Conservation (phyloP, 1,140 invertebrate species). For the Heliconius eleuchia region DNA sequence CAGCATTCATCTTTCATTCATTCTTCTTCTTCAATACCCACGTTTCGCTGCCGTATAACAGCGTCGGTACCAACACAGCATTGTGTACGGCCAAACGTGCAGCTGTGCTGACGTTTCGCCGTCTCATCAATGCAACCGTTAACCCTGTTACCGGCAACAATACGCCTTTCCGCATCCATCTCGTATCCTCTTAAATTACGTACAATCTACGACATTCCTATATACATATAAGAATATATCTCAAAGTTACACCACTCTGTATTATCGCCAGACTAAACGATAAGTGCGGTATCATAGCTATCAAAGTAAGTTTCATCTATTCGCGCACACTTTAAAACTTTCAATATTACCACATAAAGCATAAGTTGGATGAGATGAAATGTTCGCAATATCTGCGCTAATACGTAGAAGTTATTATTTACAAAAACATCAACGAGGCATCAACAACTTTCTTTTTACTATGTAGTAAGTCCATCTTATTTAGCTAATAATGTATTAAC, state of each 20-base stretch:
- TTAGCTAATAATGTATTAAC: background rate
- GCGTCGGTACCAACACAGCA: too few species aligned
- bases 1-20: too few species aligned
- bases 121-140: too few species aligned
- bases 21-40: too few species aligned
- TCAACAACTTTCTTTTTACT: background rate
- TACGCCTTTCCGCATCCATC: too few species aligned
- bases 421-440: background rate
- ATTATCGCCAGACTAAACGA: background rate
- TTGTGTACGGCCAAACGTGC: too few species aligned
- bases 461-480: background rate
- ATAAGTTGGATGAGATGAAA: background rate
- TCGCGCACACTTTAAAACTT: constrained; percentile 10
- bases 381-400: background rate
- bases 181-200: too few species aligned
- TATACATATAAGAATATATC: background rate
- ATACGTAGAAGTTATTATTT: background rate
- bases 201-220: background rate
- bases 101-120: too few species aligned
- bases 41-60: too few species aligned
- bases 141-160: too few species aligned
- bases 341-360: constrained; percentile 9
- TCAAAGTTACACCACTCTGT: background rate
- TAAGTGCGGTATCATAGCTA: constrained; percentile 12
- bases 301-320: background rate